Base-by-base conservation (phyloP, 2,797 vertebrate genomes). In the Muscicapa comitata region DNA sequence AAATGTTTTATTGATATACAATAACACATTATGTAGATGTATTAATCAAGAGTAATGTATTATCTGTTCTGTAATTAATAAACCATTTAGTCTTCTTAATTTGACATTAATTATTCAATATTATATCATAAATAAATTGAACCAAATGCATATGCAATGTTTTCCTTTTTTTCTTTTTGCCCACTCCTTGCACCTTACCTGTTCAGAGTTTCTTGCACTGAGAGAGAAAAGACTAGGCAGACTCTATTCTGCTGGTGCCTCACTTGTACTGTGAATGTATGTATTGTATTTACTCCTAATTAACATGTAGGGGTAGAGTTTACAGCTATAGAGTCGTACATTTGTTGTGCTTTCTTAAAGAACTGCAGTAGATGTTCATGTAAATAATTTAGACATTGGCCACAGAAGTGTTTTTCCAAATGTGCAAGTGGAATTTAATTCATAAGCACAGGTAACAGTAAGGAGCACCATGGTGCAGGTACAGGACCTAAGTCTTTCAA, bases 1-100 rank as follows among this genome's bases (percentile, higher is more conserved):
- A 93, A 94, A 95, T 95, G 61, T 86, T 94, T 97, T 97, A 90
- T 93, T 95, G 91, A 82, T 91, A 63, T 68, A 65, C 74, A 73
- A 88, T 88, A 94, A 71, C 62, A 75, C 33, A 74, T 96, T 92
- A 94, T 86, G 65, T 75, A 94, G 65, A 90, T 92, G 17, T 48
- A 48, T 72, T 53, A 93, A 90, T 79, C 53, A 77, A 70, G 71
- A 63, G 35, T 55, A 84, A 38, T 72, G 29, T 66, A n/a, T 59
- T 86, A n/a, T 81, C 66, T 93, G 14, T 85, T 93, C 31, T 79
- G 42, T 71, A 83, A 96, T 96, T 96, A 94, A 95, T 94, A 96
- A 91, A 58, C 38, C 14, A 71, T 70, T 81, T 91, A 42, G 21
- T 84, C 31, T 84, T 72, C 53, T 84, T 95, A 93, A 94, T 94